A percentile compares a stretch with the other conserved stretches of the same genome.
These are phyloP conservation scores for Amphipyra berbera DNA, from an alignment of 2,888 invertebrate species.

Conservation along the genomic window DNA sequence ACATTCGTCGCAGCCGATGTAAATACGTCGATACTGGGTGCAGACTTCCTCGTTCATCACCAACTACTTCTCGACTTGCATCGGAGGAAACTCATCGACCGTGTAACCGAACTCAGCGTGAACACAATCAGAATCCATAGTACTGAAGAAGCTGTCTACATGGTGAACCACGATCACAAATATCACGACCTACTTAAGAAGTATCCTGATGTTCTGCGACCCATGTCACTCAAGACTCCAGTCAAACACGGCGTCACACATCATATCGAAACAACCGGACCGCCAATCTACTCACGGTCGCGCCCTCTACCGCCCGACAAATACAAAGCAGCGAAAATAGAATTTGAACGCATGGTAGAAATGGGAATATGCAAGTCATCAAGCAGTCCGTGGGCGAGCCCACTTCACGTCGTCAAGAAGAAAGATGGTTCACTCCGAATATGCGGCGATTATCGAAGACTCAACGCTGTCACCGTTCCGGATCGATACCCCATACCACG, in stretches of 20 bases:
- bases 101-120: background rate
- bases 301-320: constrained; percentile 4
- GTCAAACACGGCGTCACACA: too few relatives aligned
- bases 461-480: background rate
- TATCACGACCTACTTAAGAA: too few relatives aligned
- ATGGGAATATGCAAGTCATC: constrained; percentile 40
- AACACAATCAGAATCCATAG: background rate
- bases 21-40: too few relatives aligned
- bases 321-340: background rate
- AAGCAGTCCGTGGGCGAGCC: constrained; percentile 45
- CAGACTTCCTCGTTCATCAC: background rate
- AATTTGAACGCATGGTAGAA: constrained; percentile 20
- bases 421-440: constrained; percentile 41
- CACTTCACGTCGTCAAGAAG: constrained; percentile 58
- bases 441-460: constrained; percentile 8
- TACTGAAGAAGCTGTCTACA: background rate
- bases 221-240: too few relatives aligned
- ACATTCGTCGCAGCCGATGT: constrained; percentile 8
- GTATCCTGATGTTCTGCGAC: too few relatives aligned
- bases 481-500: constrained; percentile 8
- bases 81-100: background rate
- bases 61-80: constrained; percentile 2
- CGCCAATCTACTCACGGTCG: constrained; percentile 3
- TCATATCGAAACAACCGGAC: background rate
- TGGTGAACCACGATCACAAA: too few relatives aligned